These are phyloP conservation scores for Andrena camellia DNA, from an alignment of 2,888 invertebrate genomes.

Conservation along the genomic window DNA sequence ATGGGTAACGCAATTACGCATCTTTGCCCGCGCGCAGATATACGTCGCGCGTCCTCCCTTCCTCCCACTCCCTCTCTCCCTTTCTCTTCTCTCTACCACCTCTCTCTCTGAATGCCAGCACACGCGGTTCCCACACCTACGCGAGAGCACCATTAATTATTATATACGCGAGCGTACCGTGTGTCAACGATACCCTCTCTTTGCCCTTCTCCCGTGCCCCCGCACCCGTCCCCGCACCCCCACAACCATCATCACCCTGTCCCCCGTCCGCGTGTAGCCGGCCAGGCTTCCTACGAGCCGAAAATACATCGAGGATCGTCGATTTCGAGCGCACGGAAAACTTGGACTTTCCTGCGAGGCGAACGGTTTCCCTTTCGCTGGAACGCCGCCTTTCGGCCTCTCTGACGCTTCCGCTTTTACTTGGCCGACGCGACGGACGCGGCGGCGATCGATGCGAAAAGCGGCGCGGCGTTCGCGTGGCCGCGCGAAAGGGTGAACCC, in stretches of 20 bases:
- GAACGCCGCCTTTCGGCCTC: not conserved
- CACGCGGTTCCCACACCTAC: conserved; percentile 66
- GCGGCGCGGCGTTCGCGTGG: not conserved
- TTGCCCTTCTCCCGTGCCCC: not conserved
- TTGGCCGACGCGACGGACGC: not conserved
- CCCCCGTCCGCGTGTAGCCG: conserved; percentile 1
- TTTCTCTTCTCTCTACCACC: conserved; percentile 7
- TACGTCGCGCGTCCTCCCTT: conserved; percentile 65
- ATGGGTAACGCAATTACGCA: conserved; percentile 85
- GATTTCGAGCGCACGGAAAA: not conserved
- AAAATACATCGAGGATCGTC: conserved; percentile 29
- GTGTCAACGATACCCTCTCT: conserved; percentile 66
- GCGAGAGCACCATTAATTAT: conserved; percentile 73
- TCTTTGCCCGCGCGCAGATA: conserved; percentile 82
- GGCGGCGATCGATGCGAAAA: conserved; percentile 18
- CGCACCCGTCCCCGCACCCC: not conserved
- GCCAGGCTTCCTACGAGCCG: not conserved
- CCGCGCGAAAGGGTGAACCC: conserved; percentile 9
- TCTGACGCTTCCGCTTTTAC: conserved; percentile 30
- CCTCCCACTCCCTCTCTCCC: conserved; percentile 16
- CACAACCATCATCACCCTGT: not conserved
- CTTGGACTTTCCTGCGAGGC: conserved; percentile 23
- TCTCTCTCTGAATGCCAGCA: conserved; percentile 35
- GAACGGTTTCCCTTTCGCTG: conserved; percentile 50
- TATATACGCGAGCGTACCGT: conserved; percentile 66